A percentile compares a stretch with the other conserved stretches of the same genome.
Conservation (phyloP, 2,888 invertebrate genomes). For the Callyntrura sp. region DNA sequence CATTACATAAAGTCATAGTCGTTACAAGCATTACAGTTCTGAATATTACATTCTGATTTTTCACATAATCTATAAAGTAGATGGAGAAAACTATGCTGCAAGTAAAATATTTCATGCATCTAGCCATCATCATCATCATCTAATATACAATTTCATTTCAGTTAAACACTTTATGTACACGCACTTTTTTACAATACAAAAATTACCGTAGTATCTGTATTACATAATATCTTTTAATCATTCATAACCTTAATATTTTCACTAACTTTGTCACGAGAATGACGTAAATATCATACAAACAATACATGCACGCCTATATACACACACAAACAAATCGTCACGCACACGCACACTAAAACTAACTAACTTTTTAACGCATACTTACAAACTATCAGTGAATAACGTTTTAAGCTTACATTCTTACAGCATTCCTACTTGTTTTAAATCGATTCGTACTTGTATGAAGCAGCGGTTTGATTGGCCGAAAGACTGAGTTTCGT, state of each 20-base stretch:
- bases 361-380: not conserved
- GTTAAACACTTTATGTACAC: not conserved
- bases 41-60: not conserved
- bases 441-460: conserved; percentile 23
- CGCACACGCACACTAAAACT: too few relatives aligned
- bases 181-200: not conserved
- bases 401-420: not conserved
- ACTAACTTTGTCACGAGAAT: not conserved
- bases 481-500: conserved; percentile 78
- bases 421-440: not conserved
- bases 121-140: too few relatives aligned
- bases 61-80: not conserved
- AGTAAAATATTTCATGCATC: not conserved
- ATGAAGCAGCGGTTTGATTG: conserved; percentile 74
- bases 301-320: not conserved
- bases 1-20: conserved; percentile 16
- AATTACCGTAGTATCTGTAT: not conserved
- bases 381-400: not conserved
- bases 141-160: not conserved
- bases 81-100: conserved; percentile 10
- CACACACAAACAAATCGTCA: not conserved
- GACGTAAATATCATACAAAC: not conserved
- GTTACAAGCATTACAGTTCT: conserved; percentile 9
- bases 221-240: not conserved
- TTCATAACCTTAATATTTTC: not conserved